Conservation (phyloP, 1,140 invertebrate genomes). For the Vollenhovia emeryi region DNA sequence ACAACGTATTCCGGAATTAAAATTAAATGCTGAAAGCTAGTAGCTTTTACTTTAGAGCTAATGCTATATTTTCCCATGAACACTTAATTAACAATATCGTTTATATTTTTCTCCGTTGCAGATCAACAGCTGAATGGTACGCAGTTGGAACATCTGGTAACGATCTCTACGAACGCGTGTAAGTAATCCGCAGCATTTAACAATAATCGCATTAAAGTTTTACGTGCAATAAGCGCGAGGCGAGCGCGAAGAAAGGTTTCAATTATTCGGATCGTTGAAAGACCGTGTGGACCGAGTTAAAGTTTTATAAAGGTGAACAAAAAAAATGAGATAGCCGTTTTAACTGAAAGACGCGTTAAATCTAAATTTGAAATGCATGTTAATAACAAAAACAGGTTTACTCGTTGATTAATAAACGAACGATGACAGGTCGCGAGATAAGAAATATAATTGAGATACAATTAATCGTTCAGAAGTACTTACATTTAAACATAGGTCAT, state of each 20-base stretch:
- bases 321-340: neutral
- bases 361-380: neutral
- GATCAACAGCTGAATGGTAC: constrained; percentile 66
- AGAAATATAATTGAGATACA: neutral
- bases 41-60: neutral
- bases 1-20: neutral
- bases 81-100: constrained; percentile 18
- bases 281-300: neutral
- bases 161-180: constrained; percentile 59
- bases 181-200: constrained; percentile 61
- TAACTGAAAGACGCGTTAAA: neutral
- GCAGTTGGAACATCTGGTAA: constrained; percentile 70
- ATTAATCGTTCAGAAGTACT: neutral
- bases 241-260: constrained; percentile 29
- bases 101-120: constrained; percentile 32
- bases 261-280: constrained; percentile 44
- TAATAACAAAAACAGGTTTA: no score
- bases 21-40: neutral
- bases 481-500: neutral
- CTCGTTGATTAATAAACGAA: neutral
- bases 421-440: no score
- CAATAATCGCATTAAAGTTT: constrained; percentile 48
- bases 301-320: constrained; percentile 18
- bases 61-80: neutral
- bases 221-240: constrained; percentile 33